Conservation (phyloP, 2,113 vertebrate genomes). For the Chaenogobius annularis region DNA sequence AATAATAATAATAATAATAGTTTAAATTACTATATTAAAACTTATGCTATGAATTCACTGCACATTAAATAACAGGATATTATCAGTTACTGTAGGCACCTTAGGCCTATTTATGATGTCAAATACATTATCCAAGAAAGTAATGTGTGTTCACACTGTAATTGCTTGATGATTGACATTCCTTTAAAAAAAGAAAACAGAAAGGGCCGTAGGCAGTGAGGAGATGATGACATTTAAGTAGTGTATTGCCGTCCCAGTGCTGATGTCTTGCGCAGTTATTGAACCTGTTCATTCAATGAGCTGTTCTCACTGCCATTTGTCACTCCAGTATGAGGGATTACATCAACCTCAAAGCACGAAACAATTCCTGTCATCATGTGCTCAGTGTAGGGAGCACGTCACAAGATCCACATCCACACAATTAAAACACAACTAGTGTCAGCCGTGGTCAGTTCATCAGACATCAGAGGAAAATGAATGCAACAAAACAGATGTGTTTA, state of each 20-base stretch:
- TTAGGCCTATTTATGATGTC: neutral
- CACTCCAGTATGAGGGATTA: conserved; percentile 72
- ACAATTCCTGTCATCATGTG: conserved; percentile 76
- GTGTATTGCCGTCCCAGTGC: neutral
- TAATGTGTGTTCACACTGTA: neutral
- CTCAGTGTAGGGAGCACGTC: conserved; percentile 47
- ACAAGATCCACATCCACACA: conserved; percentile 49
- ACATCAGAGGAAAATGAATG: no score
- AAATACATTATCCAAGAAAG: neutral
- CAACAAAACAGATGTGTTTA: neutral
- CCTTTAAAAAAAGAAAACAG: neutral
- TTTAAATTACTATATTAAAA: neutral
- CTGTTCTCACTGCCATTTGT: conserved; percentile 64
- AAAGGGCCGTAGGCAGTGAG: neutral
- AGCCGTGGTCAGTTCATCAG: conserved; percentile 2
- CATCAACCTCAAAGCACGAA: conserved; percentile 69
- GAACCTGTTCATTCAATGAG: conserved; percentile 30
- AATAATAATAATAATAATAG: neutral
- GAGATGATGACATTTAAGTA: conserved; percentile 20
- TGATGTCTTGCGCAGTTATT: conserved; percentile 22
- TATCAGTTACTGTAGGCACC: neutral
- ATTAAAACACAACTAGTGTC: conserved; percentile 47
- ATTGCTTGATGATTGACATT: neutral
- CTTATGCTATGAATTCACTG: neutral
- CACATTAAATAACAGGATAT: neutral